Conservation (phyloP, 1,140 invertebrate genomes). For the Epicauta chinensis region DNA sequence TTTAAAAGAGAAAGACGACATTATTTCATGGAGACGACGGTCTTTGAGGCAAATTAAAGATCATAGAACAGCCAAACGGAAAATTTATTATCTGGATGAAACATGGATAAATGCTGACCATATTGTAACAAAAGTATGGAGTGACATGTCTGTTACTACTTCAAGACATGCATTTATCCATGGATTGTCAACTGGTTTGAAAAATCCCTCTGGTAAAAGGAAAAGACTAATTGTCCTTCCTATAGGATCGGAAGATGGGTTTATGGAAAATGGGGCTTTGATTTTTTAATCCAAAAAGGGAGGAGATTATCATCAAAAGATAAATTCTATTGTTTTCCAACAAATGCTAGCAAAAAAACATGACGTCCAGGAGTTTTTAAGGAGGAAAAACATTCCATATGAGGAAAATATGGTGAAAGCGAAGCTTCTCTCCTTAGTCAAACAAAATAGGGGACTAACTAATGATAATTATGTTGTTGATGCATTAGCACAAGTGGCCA, state of each 20-base stretch:
- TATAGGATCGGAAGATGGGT: conserved; percentile 32
- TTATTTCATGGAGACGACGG: too few relatives aligned
- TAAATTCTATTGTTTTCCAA: conserved; percentile 12
- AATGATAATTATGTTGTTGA: too few relatives aligned
- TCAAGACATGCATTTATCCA: conserved; percentile 25
- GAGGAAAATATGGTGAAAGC: too few relatives aligned
- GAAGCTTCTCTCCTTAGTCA: too few relatives aligned
- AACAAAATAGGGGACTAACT: too few relatives aligned
- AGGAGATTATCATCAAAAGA: conserved; percentile 8
- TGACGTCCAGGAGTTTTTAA: conserved; percentile 33
- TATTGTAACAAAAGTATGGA: too few relatives aligned
- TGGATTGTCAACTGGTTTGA: conserved; percentile 35
- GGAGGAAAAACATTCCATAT: conserved; percentile 24
- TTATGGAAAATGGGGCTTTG: conserved; percentile 5
- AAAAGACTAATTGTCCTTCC: conserved; percentile 32
- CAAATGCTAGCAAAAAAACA: conserved; percentile 31
- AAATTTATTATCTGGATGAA: too few relatives aligned
- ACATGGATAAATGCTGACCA: too few relatives aligned
- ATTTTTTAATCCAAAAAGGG: conserved; percentile 11
- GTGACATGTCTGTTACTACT: conserved; percentile 18
- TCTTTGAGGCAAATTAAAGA: too few relatives aligned
- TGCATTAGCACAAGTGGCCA: too few relatives aligned
- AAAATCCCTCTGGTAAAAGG: conserved; percentile 33
- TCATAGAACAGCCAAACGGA: too few relatives aligned
- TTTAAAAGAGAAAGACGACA: too few relatives aligned